phyloP scores from a whole-genome alignment of 2,797 vertebrate genomes.

The Uromys caudimaculatus region DNA sequence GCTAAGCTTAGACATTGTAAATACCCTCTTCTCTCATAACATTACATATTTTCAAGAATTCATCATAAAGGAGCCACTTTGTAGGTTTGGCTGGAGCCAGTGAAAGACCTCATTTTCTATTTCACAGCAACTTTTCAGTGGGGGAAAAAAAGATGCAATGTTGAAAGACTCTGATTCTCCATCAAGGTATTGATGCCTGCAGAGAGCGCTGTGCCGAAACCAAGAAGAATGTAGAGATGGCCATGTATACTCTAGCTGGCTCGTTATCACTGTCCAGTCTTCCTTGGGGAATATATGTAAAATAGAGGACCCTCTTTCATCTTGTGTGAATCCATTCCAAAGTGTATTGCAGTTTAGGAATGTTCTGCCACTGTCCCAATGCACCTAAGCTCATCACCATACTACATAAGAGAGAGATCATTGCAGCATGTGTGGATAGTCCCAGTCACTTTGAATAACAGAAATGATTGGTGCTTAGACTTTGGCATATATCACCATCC shows the following conservation, averaged over 20 bases:
- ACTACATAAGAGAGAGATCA: not conserved
- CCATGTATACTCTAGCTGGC: slow-evolving; percentile 25
- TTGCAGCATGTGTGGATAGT: not conserved
- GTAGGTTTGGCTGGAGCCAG: slow-evolving; percentile 54
- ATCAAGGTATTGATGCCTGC: slow-evolving; percentile 65
- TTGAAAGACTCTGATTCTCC: slow-evolving; percentile 78
- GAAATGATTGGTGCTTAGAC: not conserved
- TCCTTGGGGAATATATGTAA: slow-evolving; percentile 3
- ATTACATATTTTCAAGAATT: slow-evolving; percentile 69
- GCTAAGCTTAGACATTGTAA: slow-evolving; percentile 79
- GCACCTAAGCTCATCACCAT: not conserved
- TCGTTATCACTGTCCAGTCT: not conserved
- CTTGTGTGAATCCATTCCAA: slow-evolving; percentile 2
- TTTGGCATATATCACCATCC: not conserved
- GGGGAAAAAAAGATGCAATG: slow-evolving; percentile 54
- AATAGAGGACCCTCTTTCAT: not conserved
- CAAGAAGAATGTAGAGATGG: slow-evolving; percentile 39
- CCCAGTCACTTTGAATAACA: not conserved
- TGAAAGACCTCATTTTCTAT: slow-evolving; percentile 81
- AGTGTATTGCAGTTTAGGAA: not conserved
- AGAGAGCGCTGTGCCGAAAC: slow-evolving; percentile 65
- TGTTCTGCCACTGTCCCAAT: not conserved
- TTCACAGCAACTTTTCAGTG: slow-evolving; percentile 78
- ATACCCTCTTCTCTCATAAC: slow-evolving; percentile 70
- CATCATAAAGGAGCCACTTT: slow-evolving; percentile 61